Evolutionary conservation across 2,113 vertebrate genomes (phyloP), one percentile per base, ranked within the genome.

Genomic region (Bos indicus): DNA sequence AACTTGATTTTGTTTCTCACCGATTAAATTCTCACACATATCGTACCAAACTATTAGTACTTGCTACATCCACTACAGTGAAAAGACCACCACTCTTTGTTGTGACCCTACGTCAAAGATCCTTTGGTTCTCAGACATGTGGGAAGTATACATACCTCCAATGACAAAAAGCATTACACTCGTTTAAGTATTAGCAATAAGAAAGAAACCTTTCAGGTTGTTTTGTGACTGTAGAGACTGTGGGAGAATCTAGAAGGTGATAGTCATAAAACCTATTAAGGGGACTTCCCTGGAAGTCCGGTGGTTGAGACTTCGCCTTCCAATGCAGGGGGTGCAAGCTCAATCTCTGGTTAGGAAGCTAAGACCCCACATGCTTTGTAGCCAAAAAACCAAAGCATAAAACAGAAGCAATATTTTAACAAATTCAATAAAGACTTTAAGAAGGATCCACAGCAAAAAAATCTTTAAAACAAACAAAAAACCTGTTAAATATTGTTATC

Each of bases 221-320:
- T n/a, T 86, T 56, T 95, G 62, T 91, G 56, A 81, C 16, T 90
- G 46, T 86, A 67, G 25, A 30, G 74, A 90, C 25, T 81, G 12
- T 33, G 25, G 36, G 40, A 60, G 7, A 26, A 84, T 48, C 11
- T 64, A 90, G 59, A 96, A 78, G 16, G 8, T 14, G 46, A 90
- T 26, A 77, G 43, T 88, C n/a, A 64, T 87, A 96, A 96, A 88
- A 64, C 19, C 59, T 95, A 86, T 83, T 96, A 93, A 26, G 21
- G 23, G 23, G 71, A 77, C 71, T 6, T 77, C 40, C 71, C 40
- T 77, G 71, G 36, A 43, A 77, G 71, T 26, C 23, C 40, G 26
- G 23, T 26, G 71, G 23, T 43, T 43, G 71, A 77, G 21, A 77
- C 23, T 43, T 43, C 3, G 0, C 71, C 23, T 77, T 26, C 23